Conservation (phyloP, 2,888 invertebrate species). For the Epistrophella euchroma region DNA sequence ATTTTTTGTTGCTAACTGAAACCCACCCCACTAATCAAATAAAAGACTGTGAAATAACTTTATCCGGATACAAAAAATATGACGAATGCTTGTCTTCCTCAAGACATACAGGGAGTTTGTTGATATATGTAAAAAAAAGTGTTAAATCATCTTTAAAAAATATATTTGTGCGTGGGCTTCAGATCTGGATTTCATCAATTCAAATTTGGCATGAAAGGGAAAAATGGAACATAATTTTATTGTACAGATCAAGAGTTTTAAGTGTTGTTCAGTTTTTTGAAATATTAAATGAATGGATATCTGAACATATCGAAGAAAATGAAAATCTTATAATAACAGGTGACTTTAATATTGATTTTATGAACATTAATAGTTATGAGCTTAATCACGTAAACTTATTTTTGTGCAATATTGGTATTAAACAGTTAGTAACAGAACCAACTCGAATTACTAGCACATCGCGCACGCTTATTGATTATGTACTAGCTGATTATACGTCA, state of each 20-base stretch:
- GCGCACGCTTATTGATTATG: slow-evolving; percentile 22
- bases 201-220: background rate
- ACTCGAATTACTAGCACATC: background rate
- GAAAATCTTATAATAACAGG: slow-evolving; percentile 8
- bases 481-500: background rate
- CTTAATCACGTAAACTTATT: background rate
- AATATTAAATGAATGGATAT: background rate
- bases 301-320: background rate
- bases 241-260: slow-evolving; percentile 15
- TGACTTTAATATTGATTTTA: slow-evolving; percentile 17
- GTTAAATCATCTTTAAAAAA: background rate
- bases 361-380: background rate
- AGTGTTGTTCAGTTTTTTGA: background rate
- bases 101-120: background rate
- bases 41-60: too few species aligned
- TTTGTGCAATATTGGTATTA: background rate
- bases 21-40: too few species aligned
- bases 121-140: background rate
- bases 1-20: background rate
- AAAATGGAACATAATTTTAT: background rate
- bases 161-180: background rate
- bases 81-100: background rate
- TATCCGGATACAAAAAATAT: background rate
- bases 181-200: slow-evolving; percentile 3
- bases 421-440: background rate